phyloP scores from a whole-genome alignment of 1,140 invertebrate genomes.

The Nephotettix cincticeps region DNA sequence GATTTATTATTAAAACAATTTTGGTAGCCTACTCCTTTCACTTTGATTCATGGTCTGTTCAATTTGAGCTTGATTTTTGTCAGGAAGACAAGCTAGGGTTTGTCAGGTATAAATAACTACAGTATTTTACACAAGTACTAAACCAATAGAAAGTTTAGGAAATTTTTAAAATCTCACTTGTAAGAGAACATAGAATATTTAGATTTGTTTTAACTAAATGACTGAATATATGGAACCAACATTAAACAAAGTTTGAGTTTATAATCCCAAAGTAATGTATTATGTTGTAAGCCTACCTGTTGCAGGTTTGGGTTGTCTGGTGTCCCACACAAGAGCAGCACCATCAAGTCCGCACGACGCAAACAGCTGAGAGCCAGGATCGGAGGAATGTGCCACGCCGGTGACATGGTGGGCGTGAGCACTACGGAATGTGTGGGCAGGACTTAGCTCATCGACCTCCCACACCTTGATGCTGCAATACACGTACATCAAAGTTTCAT shows the following conservation, averaged over 20 bases:
- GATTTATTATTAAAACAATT: too few relatives aligned
- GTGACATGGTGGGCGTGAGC: slow-evolving; percentile 37
- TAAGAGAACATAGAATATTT: not conserved
- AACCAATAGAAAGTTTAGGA: not conserved
- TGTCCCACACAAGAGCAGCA: slow-evolving; percentile 37
- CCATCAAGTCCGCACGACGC: slow-evolving; percentile 38
- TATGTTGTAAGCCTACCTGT: slow-evolving; percentile 23
- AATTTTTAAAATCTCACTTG: not conserved
- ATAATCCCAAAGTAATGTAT: not conserved
- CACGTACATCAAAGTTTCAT: too few relatives aligned
- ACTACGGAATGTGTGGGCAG: slow-evolving; percentile 34
- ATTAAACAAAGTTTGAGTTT: not conserved
- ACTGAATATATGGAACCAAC: not conserved
- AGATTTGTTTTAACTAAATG: not conserved
- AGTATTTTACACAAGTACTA: not conserved
- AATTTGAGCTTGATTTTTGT: too few relatives aligned
- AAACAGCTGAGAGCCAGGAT: slow-evolving; percentile 31
- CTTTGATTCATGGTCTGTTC: too few relatives aligned
- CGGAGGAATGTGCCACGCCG: slow-evolving; percentile 22
- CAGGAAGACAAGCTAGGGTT: too few relatives aligned
- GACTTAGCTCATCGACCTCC: slow-evolving; percentile 32
- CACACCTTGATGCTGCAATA: slow-evolving; percentile 38
- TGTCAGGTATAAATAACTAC: not conserved
- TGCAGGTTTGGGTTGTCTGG: slow-evolving; percentile 38
- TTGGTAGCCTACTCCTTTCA: too few relatives aligned